phyloP scores from a whole-genome alignment of 2,888 invertebrate species.

The Napeogenes inachia region DNA sequence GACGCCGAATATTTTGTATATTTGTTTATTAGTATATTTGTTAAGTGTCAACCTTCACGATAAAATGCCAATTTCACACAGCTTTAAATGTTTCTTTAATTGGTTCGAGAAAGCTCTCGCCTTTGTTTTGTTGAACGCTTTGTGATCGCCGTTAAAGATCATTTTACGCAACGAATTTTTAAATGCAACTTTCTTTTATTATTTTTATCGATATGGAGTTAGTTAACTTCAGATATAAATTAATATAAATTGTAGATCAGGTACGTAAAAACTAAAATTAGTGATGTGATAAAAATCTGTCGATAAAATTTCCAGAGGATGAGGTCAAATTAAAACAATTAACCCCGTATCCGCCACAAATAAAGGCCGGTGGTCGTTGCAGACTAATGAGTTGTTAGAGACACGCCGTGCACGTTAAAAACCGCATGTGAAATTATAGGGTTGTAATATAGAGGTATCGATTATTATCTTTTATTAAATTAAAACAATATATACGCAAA shows the following conservation, averaged over 20 bases:
- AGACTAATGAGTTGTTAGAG: constrained; percentile 69
- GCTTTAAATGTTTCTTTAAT: constrained; percentile 38
- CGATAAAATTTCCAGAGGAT: constrained; percentile 19
- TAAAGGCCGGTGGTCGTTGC: constrained; percentile 49
- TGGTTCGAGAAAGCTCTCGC: constrained; percentile 26
- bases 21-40: constrained; percentile 26
- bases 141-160: background rate
- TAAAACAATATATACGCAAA: background rate
- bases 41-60: constrained; percentile 30
- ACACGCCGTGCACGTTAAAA: constrained; percentile 51
- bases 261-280: too few relatives aligned
- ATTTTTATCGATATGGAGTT: background rate
- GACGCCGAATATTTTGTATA: constrained; percentile 62
- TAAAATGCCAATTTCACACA: constrained; percentile 48
- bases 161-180: background rate
- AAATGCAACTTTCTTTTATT: background rate
- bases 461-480: constrained; percentile 4
- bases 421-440: constrained; percentile 51
- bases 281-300: constrained; percentile 1
- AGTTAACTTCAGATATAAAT: background rate
- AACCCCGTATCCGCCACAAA: constrained; percentile 55
- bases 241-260: too few relatives aligned
- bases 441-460: constrained; percentile 31
- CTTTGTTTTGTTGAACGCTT: constrained; percentile 10
- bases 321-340: constrained; percentile 60